A percentile compares a stretch with the other conserved stretches of the same genome.
phyloP scores from a whole-genome alignment of 1,140 invertebrate genomes.

The Holcopasites calliopsidis region DNA sequence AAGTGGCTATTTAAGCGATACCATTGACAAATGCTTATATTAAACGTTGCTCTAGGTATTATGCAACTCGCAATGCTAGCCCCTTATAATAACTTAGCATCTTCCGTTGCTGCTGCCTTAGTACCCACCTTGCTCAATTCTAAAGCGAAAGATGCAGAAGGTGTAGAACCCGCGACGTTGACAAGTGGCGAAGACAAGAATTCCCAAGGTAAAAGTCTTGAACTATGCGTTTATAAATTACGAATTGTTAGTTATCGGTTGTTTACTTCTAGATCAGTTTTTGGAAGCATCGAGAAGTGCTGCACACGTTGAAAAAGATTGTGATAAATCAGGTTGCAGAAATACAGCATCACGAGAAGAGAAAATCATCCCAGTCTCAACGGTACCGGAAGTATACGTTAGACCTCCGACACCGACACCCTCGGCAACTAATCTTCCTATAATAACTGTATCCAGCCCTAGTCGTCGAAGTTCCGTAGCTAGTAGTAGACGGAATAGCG shows the following conservation, averaged over 20 bases:
- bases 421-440: slow-evolving; percentile 70
- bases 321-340: slow-evolving; percentile 8
- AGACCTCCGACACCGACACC: slow-evolving; percentile 76
- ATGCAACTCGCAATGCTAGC: slow-evolving; percentile 82
- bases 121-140: slow-evolving; percentile 81
- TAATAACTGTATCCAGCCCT: slow-evolving; percentile 74
- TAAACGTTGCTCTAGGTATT: slow-evolving; percentile 75
- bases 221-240: not conserved
- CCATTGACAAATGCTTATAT: not conserved
- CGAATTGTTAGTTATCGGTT: too few species aligned
- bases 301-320: slow-evolving; percentile 8
- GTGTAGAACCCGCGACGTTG: slow-evolving; percentile 71
- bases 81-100: slow-evolving; percentile 82
- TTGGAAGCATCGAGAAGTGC: slow-evolving; percentile 4
- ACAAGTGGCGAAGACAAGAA: slow-evolving; percentile 19
- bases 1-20: not conserved
- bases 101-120: slow-evolving; percentile 81
- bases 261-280: slow-evolving; percentile 17
- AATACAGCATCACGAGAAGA: slow-evolving; percentile 6
- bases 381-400: slow-evolving; percentile 75
- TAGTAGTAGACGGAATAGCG: slow-evolving; percentile 73
- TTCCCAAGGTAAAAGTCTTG: not conserved
- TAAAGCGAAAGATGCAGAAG: slow-evolving; percentile 75
- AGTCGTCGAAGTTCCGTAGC: slow-evolving; percentile 73
- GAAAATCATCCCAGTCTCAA: slow-evolving; percentile 52